Evolutionary conservation across 2,888 invertebrate genomes (phyloP).

Genomic region (Trissoscelio sp.): DNA sequence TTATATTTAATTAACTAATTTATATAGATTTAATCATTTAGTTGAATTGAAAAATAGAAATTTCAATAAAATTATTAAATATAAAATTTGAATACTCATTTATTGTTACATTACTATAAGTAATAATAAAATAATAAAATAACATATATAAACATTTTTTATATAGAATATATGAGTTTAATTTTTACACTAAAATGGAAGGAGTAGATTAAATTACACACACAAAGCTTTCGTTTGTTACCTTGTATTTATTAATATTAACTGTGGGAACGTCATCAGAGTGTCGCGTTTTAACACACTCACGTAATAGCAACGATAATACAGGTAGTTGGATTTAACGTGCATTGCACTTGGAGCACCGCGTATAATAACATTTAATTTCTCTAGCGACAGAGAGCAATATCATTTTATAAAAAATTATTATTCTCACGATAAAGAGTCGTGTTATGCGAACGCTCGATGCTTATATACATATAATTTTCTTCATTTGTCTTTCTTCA

Average conservation of each 20-base stretch:
- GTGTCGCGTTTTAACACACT: conserved; percentile 64
- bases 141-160: too few species aligned
- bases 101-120: too few species aligned
- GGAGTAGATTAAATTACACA: conserved; percentile 64
- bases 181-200: too few species aligned
- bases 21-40: too few species aligned
- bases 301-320: conserved; percentile 70
- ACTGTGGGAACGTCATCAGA: conserved; percentile 69
- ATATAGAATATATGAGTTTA: too few species aligned
- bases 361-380: conserved; percentile 70
- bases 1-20: too few species aligned
- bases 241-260: conserved; percentile 71
- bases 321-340: conserved; percentile 75
- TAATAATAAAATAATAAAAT: too few species aligned
- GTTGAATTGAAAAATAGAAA: too few species aligned
- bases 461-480: conserved; percentile 16
- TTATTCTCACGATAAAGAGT: conserved; percentile 72
- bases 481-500: neutral
- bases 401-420: conserved; percentile 77
- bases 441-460: conserved; percentile 66
- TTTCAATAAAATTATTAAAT: too few species aligned
- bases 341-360: conserved; percentile 81
- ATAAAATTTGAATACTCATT: too few species aligned
- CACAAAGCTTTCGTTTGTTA: conserved; percentile 66
- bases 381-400: conserved; percentile 69